A percentile compares a stretch with the other conserved stretches of the same genome.
These are phyloP conservation scores for Myotis planiceps DNA, from an alignment of 2,797 vertebrate species.

Conservation along the genomic window DNA sequence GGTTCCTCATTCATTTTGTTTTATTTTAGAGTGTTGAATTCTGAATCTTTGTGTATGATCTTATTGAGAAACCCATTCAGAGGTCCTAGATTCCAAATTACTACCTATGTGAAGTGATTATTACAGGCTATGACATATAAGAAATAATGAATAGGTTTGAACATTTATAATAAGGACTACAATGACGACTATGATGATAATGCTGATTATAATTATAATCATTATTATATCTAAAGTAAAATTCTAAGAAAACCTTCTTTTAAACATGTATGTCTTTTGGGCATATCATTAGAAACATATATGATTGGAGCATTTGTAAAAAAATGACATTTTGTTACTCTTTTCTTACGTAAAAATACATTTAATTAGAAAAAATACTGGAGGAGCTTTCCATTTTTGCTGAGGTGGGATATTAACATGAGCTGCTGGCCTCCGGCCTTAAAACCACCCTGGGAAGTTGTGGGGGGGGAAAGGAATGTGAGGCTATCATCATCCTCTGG, in stretches of 20 bases:
- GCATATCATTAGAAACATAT: not conserved
- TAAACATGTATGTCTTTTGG: not conserved
- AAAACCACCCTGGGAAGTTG: not conserved
- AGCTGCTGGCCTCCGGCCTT: not conserved
- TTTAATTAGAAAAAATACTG: constrained; percentile 19
- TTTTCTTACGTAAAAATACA: constrained; percentile 2
- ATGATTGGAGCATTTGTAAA: not conserved
- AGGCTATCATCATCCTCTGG: not conserved
- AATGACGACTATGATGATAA: not conserved
- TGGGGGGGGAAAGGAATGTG: not conserved
- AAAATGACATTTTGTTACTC: not conserved
- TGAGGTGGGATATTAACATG: not conserved
- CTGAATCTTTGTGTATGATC: not conserved
- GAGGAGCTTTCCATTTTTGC: not conserved
- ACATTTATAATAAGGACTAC: not conserved
- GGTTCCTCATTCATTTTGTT: not conserved
- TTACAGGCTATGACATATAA: not conserved
- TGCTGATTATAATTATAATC: not conserved
- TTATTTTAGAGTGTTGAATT: not conserved
- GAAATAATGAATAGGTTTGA: not conserved
- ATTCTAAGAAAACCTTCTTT: not conserved
- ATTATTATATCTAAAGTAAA: not conserved
- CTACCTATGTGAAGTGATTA: not conserved
- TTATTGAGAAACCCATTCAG: not conserved
- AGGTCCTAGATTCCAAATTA: not conserved